Evolutionary conservation across 2,797 vertebrate genomes (phyloP).

Genomic region (Melanotaenia parkinsoni): DNA sequence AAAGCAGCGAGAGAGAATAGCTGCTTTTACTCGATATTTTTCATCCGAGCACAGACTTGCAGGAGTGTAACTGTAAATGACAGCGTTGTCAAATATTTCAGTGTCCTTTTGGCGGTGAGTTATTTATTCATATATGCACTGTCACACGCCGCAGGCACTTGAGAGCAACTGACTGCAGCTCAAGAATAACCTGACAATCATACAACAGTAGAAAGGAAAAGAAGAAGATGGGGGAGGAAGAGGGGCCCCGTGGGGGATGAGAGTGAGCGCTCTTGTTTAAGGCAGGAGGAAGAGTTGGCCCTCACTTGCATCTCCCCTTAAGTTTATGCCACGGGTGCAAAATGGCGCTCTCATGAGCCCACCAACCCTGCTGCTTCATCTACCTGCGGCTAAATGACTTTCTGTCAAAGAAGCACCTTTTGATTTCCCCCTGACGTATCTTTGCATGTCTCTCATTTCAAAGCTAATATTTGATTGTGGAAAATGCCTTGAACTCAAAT

Average conservation of each 20-base stretch:
- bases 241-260: constrained; percentile 30
- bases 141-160: constrained; percentile 71
- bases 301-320: constrained; percentile 23
- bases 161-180: constrained; percentile 73
- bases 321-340: constrained; percentile 27
- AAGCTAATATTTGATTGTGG: constrained; percentile 48
- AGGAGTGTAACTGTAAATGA: constrained; percentile 71
- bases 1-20: constrained; percentile 17
- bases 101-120: constrained; percentile 65
- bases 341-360: not conserved
- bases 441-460: constrained; percentile 24
- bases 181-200: constrained; percentile 74
- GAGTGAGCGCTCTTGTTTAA: constrained; percentile 38
- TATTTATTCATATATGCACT: constrained; percentile 80
- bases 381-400: constrained; percentile 44
- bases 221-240: constrained; percentile 49
- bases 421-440: constrained; percentile 31
- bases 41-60: constrained; percentile 43
- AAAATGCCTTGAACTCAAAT: constrained; percentile 49
- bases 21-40: constrained; percentile 28
- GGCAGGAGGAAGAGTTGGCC: constrained; percentile 19
- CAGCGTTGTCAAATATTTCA: constrained; percentile 75
- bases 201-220: constrained; percentile 43
- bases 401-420: constrained; percentile 34
- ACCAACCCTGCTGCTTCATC: not conserved